Evolutionary conservation across 2,888 invertebrate genomes (phyloP).

Genomic region (Ectropis crepuscularia): DNA sequence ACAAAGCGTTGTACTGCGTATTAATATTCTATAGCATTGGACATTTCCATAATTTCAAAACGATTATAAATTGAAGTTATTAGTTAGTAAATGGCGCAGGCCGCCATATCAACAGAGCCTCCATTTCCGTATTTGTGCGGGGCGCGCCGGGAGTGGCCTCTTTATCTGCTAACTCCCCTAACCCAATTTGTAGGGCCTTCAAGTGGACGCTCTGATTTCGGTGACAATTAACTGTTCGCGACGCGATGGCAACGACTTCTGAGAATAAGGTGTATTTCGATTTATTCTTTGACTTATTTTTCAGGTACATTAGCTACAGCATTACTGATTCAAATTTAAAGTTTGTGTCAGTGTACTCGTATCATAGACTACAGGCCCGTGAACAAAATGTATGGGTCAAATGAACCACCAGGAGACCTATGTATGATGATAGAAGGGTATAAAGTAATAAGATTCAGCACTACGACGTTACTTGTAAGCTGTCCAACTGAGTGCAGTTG

Average conservation of each 20-base stretch:
- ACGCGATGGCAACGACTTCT: background rate
- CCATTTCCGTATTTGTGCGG: slow-evolving; percentile 44
- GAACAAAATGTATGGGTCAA: no score
- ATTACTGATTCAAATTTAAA: no score
- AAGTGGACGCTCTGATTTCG: slow-evolving; percentile 61
- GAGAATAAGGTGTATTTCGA: no score
- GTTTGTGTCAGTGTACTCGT: no score
- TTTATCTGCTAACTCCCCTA: slow-evolving; percentile 52
- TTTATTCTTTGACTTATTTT: no score
- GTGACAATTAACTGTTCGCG: slow-evolving; percentile 45
- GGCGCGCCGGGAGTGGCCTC: slow-evolving; percentile 51
- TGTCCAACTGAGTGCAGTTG: no score
- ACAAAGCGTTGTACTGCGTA: background rate
- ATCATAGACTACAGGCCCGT: no score
- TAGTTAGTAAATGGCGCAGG: slow-evolving; percentile 6
- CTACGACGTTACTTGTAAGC: no score
- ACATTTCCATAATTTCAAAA: background rate
- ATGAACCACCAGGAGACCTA: no score
- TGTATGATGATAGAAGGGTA: no score
- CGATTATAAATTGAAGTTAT: background rate
- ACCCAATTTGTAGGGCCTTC: slow-evolving; percentile 65
- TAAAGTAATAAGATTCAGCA: no score
- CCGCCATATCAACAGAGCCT: slow-evolving; percentile 42
- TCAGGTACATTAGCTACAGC: no score
- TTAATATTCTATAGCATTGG: background rate